Evolutionary conservation across 2,113 vertebrate genomes (phyloP), one percentile per base, ranked within the genome.

Genomic region (Chiloscyllium plagiosum): DNA sequence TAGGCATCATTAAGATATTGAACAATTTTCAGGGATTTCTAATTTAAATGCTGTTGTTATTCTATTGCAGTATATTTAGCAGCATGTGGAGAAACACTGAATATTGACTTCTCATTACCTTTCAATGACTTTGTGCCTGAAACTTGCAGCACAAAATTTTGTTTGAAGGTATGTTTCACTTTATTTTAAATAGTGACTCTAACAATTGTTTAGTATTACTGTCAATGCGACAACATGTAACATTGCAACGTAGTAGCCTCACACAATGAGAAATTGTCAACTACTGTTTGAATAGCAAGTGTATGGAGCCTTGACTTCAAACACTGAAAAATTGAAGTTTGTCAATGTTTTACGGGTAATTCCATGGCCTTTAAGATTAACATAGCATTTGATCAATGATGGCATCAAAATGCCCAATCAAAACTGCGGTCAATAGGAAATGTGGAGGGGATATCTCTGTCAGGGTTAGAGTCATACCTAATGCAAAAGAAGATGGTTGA

Each of bases 21-120:
- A 61, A 13, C 37, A 52, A 33, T 78, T 37, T 61, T 95, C 1
- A 56, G 50, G 37, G 72, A 80, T 65, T 93, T 65, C 61, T 90
- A 87, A 83, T 80, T 95, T 47, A 42, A 76, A n/a, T 37, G 47
- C 83, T 70, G 17, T 97, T 96, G 96, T 50, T 96, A 56, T 96
- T 96, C 66, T 96, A 52, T 97, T 96, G 0, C 96, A 99, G 99
- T 99, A 96, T 99, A 99, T 97, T 98, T 99, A 89, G 99, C 99
- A 97, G 99, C 99, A 96, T 99, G 99, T 96, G 99, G 99, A 85
- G 99, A 99, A 97, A 99, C 99, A 7, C 96, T 99, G 96, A 99
- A 98, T 97, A 98, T 99, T 96, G 98, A 99, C 97, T 99, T 99
- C 97, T 98, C 98, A 96, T 97, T 99, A 97, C 98, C 99, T 96